Percentiles rank a stretch among this genome's conserved stretches.
phyloP scores from a whole-genome alignment of 1,140 invertebrate genomes.

The Trissolcus basalis region DNA sequence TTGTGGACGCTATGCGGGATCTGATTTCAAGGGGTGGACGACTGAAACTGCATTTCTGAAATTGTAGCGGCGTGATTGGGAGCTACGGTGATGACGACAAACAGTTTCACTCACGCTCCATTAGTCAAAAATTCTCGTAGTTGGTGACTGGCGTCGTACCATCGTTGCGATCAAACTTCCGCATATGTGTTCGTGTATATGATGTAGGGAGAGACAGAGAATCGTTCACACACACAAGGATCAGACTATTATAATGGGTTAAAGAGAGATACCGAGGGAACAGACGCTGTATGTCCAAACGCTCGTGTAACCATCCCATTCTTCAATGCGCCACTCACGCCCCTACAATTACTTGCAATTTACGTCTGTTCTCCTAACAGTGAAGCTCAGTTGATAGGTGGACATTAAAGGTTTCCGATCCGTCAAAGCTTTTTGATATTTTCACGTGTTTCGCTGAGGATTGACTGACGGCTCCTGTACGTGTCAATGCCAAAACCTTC shows the following conservation, averaged over 20 bases:
- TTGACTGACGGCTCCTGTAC: conserved; percentile 9
- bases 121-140: conserved; percentile 71
- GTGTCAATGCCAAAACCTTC: conserved; percentile 3
- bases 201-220: conserved; percentile 18
- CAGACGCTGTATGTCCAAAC: conserved; percentile 58
- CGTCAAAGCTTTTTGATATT: conserved; percentile 58
- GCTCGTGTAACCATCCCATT: conserved; percentile 64
- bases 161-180: conserved; percentile 55
- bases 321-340: conserved; percentile 56
- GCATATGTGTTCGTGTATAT: conserved; percentile 46
- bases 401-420: conserved; percentile 57
- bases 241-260: conserved; percentile 48
- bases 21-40: conserved; percentile 47
- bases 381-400: conserved; percentile 51
- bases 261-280: conserved; percentile 35
- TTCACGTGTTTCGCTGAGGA: conserved; percentile 24
- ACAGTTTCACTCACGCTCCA: conserved; percentile 72
- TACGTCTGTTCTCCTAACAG: conserved; percentile 61
- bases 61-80: conserved; percentile 60
- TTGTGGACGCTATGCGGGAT: conserved; percentile 29
- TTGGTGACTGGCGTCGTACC: conserved; percentile 54
- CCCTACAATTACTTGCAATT: conserved; percentile 66
- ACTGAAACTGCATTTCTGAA: conserved; percentile 49
- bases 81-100: conserved; percentile 68
- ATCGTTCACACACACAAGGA: conserved; percentile 15